Conservation (phyloP, 2,113 vertebrate species). For the Ameiurus melas region DNA sequence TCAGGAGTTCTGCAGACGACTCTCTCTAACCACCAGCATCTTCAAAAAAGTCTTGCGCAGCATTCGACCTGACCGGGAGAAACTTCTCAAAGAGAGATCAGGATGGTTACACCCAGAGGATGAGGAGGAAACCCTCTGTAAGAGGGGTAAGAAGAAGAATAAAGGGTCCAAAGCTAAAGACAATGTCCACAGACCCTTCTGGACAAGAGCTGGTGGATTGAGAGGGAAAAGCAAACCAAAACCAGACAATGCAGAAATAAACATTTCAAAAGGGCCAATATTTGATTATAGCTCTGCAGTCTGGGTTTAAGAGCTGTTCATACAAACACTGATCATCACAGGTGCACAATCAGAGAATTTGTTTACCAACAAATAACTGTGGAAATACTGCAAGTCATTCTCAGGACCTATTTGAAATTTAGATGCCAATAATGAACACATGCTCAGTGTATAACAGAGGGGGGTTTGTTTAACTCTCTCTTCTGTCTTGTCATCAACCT, state of each 20-base stretch:
- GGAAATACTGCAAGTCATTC: neutral
- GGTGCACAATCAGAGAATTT: neutral
- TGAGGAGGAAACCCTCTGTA: conserved; percentile 64
- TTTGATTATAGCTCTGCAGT: conserved; percentile 84
- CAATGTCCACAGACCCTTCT: conserved; percentile 71
- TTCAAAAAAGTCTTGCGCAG: conserved; percentile 83
- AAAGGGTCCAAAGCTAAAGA: conserved; percentile 71
- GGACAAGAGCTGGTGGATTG: conserved; percentile 48
- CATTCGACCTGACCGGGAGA: conserved; percentile 77
- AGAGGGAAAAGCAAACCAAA: conserved; percentile 62
- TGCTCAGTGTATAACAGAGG: neutral
- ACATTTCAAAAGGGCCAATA: conserved; percentile 42
- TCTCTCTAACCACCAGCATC: conserved; percentile 81
- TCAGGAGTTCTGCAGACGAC: conserved; percentile 77
- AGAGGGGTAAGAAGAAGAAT: conserved; percentile 72
- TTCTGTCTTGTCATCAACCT: neutral
- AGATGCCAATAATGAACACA: conserved; percentile 1
- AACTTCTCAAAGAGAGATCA: conserved; percentile 79
- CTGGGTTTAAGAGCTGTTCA: conserved; percentile 74
- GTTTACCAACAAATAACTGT: neutral
- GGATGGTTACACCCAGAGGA: conserved; percentile 71
- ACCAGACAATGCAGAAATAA: conserved; percentile 8
- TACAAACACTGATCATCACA: conserved; percentile 14
- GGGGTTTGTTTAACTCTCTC: conserved; percentile 13
- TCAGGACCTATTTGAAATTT: neutral